Evolutionary conservation across 1,140 invertebrate genomes (phyloP), one percentile per base, ranked within the genome.

Genomic region (Drosophila bocki): DNA sequence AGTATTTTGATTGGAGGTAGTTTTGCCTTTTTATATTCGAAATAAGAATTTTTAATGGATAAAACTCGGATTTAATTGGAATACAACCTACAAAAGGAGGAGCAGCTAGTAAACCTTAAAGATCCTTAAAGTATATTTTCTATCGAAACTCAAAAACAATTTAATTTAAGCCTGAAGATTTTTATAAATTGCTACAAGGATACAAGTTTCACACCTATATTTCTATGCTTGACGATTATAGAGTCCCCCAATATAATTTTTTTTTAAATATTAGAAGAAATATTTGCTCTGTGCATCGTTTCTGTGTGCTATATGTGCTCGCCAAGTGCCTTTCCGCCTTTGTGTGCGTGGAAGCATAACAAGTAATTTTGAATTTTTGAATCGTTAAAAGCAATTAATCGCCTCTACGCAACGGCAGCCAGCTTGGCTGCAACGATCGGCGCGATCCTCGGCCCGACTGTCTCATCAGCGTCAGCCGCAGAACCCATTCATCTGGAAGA

Each of bases 381-480:
- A 88, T 88, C 85, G 85, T 91, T 91, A 88, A 88, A 88, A 91
- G 86, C 85, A 90, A 88, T 88, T 88, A 88, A 88, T 87, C 88
- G 85, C 85, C 78, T 82, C 85, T 85, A 87, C 84, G 77, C 83
- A 87, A 82, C 84, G 80, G 76, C 84, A 88, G 83, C 83, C 83
- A 86, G 86, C 80, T 77, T 88, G 84, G 83, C 82, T 86, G 72
- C 70, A 37, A 15, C 37, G 35, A 32, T 39, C 62, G 51, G 51
- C 51, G 22, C 48, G 45, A 37, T 68, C 45, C 35, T 68, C 59
- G 59, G 56, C 69, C 29, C 61, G 63, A 50, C 60, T 75, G 39
- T 53, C 54, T 59, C 44, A 70, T 60, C 79, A 61, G 60, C 65
- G 50, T 57, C 61, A 78, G 68, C 57, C 45, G 44, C 48, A 37